Evolutionary conservation across 2,113 vertebrate species (phyloP).

Genomic region (Pelmatolapia mariae): DNA sequence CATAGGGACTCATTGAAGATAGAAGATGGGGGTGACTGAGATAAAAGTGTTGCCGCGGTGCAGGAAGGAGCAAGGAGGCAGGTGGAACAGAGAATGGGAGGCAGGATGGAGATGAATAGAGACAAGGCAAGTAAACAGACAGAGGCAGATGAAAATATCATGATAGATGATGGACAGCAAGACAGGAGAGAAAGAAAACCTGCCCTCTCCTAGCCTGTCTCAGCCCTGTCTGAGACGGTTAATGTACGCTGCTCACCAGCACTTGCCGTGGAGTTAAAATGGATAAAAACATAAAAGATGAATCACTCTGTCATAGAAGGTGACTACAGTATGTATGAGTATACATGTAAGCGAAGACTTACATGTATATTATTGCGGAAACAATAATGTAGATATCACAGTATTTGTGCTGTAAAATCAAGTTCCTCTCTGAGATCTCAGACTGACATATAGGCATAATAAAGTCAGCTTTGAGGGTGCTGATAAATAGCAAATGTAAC

Average conservation of each 20-base stretch:
- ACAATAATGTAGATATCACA: background rate
- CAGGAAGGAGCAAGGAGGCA: background rate
- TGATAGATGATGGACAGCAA: conserved; percentile 41
- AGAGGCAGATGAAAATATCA: conserved; percentile 38
- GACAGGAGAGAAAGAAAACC: background rate
- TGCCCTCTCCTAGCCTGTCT: conserved; percentile 28
- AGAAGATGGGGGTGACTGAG: conserved; percentile 2
- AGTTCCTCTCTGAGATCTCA: background rate
- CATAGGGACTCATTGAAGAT: conserved; percentile 17
- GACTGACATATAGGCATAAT: background rate
- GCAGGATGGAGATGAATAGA: conserved; percentile 28
- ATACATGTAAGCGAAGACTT: background rate
- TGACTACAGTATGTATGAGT: background rate
- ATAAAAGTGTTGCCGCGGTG: background rate
- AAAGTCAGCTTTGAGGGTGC: conserved; percentile 1
- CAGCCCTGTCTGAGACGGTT: conserved; percentile 59
- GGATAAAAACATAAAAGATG: conserved; percentile 75
- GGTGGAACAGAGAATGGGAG: background rate
- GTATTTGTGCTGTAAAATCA: background rate
- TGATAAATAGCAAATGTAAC: conserved; percentile 42
- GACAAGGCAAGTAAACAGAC: conserved; percentile 49
- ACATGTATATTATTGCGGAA: background rate
- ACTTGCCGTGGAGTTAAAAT: conserved; percentile 65
- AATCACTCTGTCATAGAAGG: conserved; percentile 52
- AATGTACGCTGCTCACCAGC: conserved; percentile 50